Base-by-base conservation (phyloP, 2,888 invertebrate species). In the Monoplex corrugatus region DNA sequence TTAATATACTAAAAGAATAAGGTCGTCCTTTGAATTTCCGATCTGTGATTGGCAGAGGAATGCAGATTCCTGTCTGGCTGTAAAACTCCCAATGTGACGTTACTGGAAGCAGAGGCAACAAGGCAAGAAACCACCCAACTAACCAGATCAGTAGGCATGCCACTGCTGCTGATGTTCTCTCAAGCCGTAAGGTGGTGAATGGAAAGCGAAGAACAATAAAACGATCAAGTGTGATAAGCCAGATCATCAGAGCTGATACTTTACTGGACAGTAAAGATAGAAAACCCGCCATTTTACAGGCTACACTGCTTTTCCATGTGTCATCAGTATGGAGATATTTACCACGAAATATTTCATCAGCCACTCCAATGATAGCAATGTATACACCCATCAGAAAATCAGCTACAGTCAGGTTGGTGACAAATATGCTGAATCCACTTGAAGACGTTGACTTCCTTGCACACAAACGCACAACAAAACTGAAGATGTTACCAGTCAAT, bases 1-100 rank as follows among this genome's bases (percentile, higher is more conserved):
- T 93, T 87, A 95, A 95, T 13, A 96, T 91, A 0, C 93, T 94
- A 8, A 95, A 93, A 2, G 94, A 93, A 90, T 95, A 96, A 85
- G 95, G 95, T 94, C 95, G 95, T 3, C 96, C 96, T n/a, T 95
- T 93, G 0, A 94, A 93, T 57, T 92, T 91, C 82, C 94, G 94
- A 43, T 93, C 92, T 10, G 95, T 95, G 28, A 96, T 93, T 40
- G 95, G 95, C 19, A 95, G 91, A 0, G 95, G 94, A 35, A 96
- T 90, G 90, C 96, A 95, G 3, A 95, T 95, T 3, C 91, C 92
- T 0, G 95, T 95, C 83, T 93, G 87, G 13, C 92, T 93, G 83
- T 93, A 91, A 87, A 96, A 95, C 88, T 95, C 95, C 86, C 89
- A 90, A 72, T 89, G 84, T 2, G 75, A 44, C 43, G 89, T 82